phyloP scores from a whole-genome alignment of 2,888 invertebrate species.

The Byasa hedistus region DNA sequence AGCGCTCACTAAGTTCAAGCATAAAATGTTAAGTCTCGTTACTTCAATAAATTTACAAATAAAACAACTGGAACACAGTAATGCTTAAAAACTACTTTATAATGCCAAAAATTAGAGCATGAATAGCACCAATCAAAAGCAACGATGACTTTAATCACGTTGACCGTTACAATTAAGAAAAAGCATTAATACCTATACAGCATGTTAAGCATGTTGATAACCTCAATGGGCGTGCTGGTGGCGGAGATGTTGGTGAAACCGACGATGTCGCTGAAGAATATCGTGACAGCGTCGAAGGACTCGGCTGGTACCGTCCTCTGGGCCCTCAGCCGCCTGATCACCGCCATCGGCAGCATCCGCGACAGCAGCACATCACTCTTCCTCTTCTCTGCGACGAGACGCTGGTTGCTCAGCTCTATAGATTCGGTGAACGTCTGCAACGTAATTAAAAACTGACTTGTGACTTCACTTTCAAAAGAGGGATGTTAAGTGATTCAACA shows the following conservation, averaged over 20 bases:
- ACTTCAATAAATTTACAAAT: too few relatives aligned
- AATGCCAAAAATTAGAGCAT: too few relatives aligned
- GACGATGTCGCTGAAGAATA: conserved; percentile 86
- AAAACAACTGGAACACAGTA: too few relatives aligned
- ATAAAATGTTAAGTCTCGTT: too few relatives aligned
- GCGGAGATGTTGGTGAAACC: conserved; percentile 84
- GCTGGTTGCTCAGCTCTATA: conserved; percentile 72
- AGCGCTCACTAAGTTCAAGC: too few relatives aligned
- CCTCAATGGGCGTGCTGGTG: conserved; percentile 82
- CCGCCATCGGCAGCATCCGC: conserved; percentile 80
- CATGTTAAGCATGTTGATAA: conserved; percentile 84
- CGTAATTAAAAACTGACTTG: too few relatives aligned
- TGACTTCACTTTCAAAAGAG: too few relatives aligned
- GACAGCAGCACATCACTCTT: conserved; percentile 80
- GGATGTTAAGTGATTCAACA: too few relatives aligned
- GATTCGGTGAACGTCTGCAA: conserved; percentile 70
- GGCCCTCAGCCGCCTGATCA: conserved; percentile 74
- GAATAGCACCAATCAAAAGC: too few relatives aligned
- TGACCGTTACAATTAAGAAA: not conserved
- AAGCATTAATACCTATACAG: conserved; percentile 79
- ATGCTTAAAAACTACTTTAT: too few relatives aligned
- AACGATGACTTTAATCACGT: too few relatives aligned
- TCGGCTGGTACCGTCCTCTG: conserved; percentile 82
- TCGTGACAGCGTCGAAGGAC: conserved; percentile 83
- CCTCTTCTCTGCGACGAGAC: conserved; percentile 76